phyloP scores from a whole-genome alignment of 1,140 invertebrate genomes.

The Bathynomus jamesi region DNA sequence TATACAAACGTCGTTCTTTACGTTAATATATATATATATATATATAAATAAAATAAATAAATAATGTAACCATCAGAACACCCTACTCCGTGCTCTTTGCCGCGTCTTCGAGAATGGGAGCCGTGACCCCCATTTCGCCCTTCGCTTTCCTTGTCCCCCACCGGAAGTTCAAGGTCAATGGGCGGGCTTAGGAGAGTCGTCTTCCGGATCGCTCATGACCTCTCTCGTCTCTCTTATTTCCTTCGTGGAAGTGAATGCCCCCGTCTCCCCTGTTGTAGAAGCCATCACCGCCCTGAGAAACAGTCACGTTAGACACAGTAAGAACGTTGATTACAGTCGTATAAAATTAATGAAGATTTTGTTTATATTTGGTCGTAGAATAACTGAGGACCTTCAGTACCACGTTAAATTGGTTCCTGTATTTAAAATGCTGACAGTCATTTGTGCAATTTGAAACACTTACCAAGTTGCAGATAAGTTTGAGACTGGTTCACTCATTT shows the following conservation, averaged over 20 bases:
- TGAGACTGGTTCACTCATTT: too few species aligned
- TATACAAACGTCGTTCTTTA: background rate
- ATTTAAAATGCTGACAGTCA: too few species aligned
- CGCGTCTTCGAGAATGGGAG: background rate
- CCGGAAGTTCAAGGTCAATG: background rate
- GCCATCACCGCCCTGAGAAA: background rate
- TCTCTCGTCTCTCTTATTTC: background rate
- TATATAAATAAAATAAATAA: background rate
- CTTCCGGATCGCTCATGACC: background rate
- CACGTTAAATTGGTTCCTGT: too few species aligned
- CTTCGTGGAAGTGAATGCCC: background rate
- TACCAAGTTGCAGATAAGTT: too few species aligned
- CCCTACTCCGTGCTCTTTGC: background rate
- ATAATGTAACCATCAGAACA: background rate
- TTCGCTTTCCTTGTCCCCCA: background rate
- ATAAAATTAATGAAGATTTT: too few species aligned
- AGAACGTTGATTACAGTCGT: too few species aligned
- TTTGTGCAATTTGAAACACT: too few species aligned
- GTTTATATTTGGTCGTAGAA: too few species aligned
- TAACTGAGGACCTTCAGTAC: too few species aligned
- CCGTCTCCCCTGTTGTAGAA: background rate
- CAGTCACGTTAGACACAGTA: background rate
- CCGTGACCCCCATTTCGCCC: background rate
- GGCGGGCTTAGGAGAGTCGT: background rate
- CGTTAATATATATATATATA: background rate